A percentile compares a stretch with the other conserved stretches of the same genome.
Evolutionary conservation across 2,113 vertebrate genomes (phyloP).

Genomic region (Oreochromis spilurus): DNA sequence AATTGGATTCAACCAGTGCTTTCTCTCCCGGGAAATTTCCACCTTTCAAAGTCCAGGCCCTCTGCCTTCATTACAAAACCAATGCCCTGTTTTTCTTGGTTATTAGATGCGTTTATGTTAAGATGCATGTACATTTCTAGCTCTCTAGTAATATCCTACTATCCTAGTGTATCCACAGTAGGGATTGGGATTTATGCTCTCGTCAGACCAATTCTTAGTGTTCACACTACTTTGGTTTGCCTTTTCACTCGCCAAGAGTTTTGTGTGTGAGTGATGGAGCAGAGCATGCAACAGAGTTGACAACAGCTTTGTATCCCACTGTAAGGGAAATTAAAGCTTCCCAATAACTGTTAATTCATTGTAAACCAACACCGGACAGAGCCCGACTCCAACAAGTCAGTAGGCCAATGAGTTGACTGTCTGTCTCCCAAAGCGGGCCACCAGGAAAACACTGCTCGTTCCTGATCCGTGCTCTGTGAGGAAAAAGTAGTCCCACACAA

Average conservation of each 20-base stretch:
- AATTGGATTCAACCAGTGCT: constrained; percentile 57
- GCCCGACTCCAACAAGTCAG: background rate
- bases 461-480: background rate
- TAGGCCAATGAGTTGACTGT: background rate
- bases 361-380: background rate
- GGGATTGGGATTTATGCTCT: background rate
- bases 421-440: too few relatives aligned
- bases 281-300: background rate
- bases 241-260: background rate
- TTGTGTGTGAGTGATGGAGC: background rate
- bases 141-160: background rate
- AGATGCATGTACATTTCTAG: background rate
- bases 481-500: background rate
- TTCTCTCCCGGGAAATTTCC: constrained; percentile 52
- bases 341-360: background rate
- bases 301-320: background rate
- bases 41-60: constrained; percentile 29
- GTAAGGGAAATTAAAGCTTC: background rate
- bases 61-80: constrained; percentile 24
- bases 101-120: background rate
- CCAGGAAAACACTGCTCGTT: background rate
- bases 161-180: background rate
- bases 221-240: background rate
- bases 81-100: background rate
- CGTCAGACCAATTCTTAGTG: background rate